Percentiles rank a stretch among this genome's conserved stretches.
phyloP scores from a whole-genome alignment of 2,888 invertebrate species.

The Lamproptera curius region DNA sequence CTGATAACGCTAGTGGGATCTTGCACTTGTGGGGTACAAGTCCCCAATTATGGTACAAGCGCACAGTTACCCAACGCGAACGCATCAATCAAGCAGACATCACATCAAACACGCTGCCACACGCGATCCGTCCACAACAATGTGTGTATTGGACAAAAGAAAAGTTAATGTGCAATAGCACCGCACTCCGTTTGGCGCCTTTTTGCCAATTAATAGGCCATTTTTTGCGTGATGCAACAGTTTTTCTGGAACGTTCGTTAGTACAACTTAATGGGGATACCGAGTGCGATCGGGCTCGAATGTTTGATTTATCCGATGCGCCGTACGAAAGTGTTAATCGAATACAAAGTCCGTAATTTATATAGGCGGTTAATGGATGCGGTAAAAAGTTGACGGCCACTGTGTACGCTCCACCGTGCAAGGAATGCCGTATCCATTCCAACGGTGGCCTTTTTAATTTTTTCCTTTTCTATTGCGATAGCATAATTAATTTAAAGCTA shows the following conservation, averaged over 20 bases:
- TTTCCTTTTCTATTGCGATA: too few relatives aligned
- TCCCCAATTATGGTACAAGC: background rate
- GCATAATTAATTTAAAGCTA: too few relatives aligned
- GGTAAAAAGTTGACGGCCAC: background rate
- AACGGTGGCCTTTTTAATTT: background rate
- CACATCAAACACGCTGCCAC: background rate
- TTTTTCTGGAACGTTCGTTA: conserved; percentile 27
- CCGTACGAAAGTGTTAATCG: background rate
- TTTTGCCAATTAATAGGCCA: conserved; percentile 38
- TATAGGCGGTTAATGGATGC: background rate
- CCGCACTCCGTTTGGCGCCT: conserved; percentile 37
- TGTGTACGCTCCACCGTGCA: background rate
- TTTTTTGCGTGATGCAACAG: conserved; percentile 30
- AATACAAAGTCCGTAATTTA: background rate
- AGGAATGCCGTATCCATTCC: background rate
- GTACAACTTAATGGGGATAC: conserved; percentile 1
- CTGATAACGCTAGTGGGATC: too few relatives aligned
- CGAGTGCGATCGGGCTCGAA: background rate
- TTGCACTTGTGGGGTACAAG: too few relatives aligned
- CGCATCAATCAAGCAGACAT: conserved; percentile 4
- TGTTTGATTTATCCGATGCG: background rate
- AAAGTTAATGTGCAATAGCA: conserved; percentile 37
- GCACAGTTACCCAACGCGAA: background rate
- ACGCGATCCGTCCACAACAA: conserved; percentile 23
- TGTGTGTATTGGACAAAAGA: conserved; percentile 27